phyloP scores from a whole-genome alignment of 2,797 vertebrate genomes.

The Rhinoraja longicauda region DNA sequence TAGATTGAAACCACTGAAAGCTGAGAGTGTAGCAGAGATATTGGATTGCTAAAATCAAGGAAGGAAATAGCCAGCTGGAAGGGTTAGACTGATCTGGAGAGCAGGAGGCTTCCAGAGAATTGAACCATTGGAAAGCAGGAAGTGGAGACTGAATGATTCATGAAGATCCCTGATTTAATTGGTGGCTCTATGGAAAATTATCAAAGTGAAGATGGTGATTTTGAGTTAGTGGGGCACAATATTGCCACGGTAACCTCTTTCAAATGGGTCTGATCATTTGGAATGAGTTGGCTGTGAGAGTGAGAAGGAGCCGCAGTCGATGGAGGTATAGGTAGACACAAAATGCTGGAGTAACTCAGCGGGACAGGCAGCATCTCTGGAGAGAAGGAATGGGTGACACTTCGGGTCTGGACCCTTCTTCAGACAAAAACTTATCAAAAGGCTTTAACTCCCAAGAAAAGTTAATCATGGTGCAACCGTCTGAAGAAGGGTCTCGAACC shows the following conservation, averaged over 20 bases:
- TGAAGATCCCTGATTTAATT: not conserved
- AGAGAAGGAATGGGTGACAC: no score
- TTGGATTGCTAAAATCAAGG: not conserved
- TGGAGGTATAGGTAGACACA: not conserved
- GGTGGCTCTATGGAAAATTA: not conserved
- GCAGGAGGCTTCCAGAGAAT: not conserved
- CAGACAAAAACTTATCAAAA: no score
- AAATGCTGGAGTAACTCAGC: no score
- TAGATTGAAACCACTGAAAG: not conserved
- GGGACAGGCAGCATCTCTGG: no score
- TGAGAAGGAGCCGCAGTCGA: not conserved
- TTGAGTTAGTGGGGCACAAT: not conserved
- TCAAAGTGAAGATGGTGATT: not conserved
- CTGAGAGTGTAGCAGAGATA: no score
- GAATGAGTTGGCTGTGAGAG: not conserved
- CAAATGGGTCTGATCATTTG: not conserved
- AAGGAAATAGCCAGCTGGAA: not conserved
- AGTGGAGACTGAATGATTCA: not conserved
- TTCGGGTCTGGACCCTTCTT: no score
- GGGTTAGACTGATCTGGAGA: not conserved
- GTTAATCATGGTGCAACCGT: no score
- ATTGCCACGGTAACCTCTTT: not conserved
- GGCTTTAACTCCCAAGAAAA: no score
- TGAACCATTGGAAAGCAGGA: not conserved
- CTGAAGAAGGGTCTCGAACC: no score